Base-by-base conservation (phyloP, 2,888 invertebrate genomes). In the Nyleta sp. region DNA sequence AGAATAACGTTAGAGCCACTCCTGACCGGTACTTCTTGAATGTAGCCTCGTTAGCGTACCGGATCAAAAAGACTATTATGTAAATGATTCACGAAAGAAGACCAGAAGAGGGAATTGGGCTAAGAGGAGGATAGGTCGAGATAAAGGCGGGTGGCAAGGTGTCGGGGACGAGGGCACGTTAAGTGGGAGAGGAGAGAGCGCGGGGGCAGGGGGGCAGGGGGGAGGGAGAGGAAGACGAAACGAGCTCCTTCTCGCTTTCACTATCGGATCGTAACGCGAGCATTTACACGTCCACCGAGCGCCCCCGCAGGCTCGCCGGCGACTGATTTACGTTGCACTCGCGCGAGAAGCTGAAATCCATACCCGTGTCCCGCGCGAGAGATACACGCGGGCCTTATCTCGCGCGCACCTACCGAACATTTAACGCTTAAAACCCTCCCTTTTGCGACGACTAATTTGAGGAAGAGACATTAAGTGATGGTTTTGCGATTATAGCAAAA, bases 181-280 rank as follows among this genome's bases (percentile, higher is more conserved):
- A 79, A 48, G 80, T 79, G 78, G n/a, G n/a, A n/a, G n/a, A n/a
- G 62, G 75, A 67, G 74, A 40, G 70, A 68, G 73, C 31, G 31
- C 1, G 62, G 70, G 68, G 55, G 50, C 67, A 68, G 71, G 64
- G 78, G 78, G 70, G 62, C 70, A 74, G 35, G 76, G 78, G 74
- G 53, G 68, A 57, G 76, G 46, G 70, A 71, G 74, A 81, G 79
- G 79, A 78, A 78, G 73, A 53, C 28, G 62, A 48, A 53, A 83
- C 73, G 80, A 75, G 85, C 82, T 84, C 82, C 84, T 82, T 84
- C 64, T 64, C 60, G 52, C 60, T 62, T 50, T 53, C 85, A 85
- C 87, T 87, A 87, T 88, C 88, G 86, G 87, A 87, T 88, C 86
- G 88, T 87, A 88, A 87, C 87, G 87, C 87, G 87, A 88, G 87